These are phyloP conservation scores for Hirtodrosophila cameraria DNA, from an alignment of 2,888 invertebrate genomes.

Conservation along the genomic window DNA sequence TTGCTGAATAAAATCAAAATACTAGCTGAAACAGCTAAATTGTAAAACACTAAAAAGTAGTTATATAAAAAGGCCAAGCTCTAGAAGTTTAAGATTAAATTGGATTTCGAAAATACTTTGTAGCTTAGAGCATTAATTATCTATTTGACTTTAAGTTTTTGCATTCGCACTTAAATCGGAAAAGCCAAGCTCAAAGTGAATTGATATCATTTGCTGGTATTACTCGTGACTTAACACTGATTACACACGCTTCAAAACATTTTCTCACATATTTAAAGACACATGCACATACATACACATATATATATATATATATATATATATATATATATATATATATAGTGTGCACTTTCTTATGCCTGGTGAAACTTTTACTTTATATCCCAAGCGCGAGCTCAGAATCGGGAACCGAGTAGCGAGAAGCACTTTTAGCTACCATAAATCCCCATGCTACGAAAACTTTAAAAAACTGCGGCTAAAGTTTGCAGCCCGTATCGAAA, in stretches of 20 bases:
- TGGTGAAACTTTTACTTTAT: slow-evolving; percentile 61
- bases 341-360: slow-evolving; percentile 30
- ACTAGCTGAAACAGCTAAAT: no score
- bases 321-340: neutral
- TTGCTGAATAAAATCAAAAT: no score
- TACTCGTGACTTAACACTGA: slow-evolving; percentile 69
- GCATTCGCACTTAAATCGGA: neutral
- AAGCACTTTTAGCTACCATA: slow-evolving; percentile 62
- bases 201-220: slow-evolving; percentile 55
- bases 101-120: no score
- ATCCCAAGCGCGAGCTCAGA: slow-evolving; percentile 44
- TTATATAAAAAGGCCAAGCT: no score
- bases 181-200: slow-evolving; percentile 31
- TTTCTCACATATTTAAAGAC: slow-evolving; percentile 52
- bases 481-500: slow-evolving; percentile 47
- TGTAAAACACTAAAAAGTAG: no score
- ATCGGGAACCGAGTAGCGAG: slow-evolving; percentile 40
- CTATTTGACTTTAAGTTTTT: slow-evolving; percentile 3
- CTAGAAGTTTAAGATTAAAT: no score
- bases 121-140: neutral
- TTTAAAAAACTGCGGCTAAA: slow-evolving; percentile 52
- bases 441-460: slow-evolving; percentile 60
- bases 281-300: slow-evolving; percentile 15
- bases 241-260: slow-evolving; percentile 52
- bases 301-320: slow-evolving; percentile 4